Evolutionary conservation across 1,140 invertebrate species (phyloP), one percentile per base, ranked within the genome.

Genomic region (Elysia chlorotica): DNA sequence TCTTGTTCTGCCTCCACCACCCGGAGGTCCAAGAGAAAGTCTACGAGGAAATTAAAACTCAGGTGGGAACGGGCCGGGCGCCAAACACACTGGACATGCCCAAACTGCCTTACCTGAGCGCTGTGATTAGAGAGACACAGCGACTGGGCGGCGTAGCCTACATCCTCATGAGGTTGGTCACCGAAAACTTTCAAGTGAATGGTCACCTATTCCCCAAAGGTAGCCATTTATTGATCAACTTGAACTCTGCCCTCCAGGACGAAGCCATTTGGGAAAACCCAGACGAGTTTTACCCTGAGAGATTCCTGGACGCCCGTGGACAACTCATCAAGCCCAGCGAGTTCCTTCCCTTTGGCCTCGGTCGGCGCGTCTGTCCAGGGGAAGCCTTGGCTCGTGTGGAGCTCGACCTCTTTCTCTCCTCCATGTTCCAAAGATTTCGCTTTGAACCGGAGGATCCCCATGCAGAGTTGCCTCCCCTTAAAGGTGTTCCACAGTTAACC

Each of bases 1-100:
- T 96, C n/a, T 87, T 97, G 3, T 93, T 92, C 76, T 91, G 97
- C 90, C 92, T 93, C 0, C 83, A 90, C 21, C 25, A 62, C 37
- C 59, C 91, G 21, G 87, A 92, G 2, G 90, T 92, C 0, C 94
- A 95, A 82, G 89, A 88, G 33, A 91, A 91, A 10, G 92, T 96
- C 30, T 62, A 19, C 31, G 17, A 33, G 4, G 59, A 62, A 62
- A 62, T 62, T 33, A 35, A 62, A 35, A 62, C 66, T 6, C 25
- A 56, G 23, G 48, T 74, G 17, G 67, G 57, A 35, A 25, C n/a
- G 17, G 61, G 35, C 4, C 38, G 74, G 0, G 37, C 35, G 14
- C 57, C 65, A 0, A 70, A 19, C 35, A 65, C 77, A 30, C 38
- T 30, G 2, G 80, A 81, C 38, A 71, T 56, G 33, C 21, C 56